Percentiles rank a stretch among this genome's conserved stretches.
phyloP scores from a whole-genome alignment of 2,113 vertebrate genomes.

The Vidua macroura region DNA sequence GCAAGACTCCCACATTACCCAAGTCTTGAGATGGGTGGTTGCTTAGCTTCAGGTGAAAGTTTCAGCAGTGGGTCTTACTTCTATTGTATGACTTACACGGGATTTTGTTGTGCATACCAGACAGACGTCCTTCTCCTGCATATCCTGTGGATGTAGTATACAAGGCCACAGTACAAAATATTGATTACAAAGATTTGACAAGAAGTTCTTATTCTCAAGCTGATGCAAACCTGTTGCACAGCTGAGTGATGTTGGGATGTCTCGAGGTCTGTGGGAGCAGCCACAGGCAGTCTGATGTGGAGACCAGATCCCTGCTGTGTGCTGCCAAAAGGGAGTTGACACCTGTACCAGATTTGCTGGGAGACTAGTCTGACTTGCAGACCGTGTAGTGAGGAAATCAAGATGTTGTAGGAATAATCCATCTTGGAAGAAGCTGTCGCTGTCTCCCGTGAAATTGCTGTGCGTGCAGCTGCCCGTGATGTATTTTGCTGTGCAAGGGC shows the following conservation, averaged over 20 bases:
- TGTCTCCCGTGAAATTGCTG: slow-evolving; percentile 25
- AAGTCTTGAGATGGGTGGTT: background rate
- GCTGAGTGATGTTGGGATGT: background rate
- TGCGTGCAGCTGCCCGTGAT: background rate
- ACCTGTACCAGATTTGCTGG: background rate
- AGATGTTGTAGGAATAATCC: slow-evolving; percentile 10
- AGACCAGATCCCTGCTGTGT: background rate
- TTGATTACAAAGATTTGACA: background rate
- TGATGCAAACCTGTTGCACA: background rate
- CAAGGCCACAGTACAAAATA: background rate
- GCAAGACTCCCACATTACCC: background rate
- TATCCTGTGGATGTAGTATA: background rate
- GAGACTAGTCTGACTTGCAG: background rate
- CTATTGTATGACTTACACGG: accelerated
- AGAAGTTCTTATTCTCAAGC: background rate
- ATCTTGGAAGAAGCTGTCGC: background rate
- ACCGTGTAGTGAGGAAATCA: background rate
- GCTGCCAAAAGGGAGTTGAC: background rate
- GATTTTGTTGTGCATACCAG: background rate
- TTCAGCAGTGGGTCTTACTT: background rate
- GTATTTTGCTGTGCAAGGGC: slow-evolving; percentile 7
- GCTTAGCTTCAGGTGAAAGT: background rate
- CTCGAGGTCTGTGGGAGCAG: background rate
- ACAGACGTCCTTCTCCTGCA: background rate
- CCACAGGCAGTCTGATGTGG: no score